Percentiles rank a stretch among this genome's conserved stretches.
Conservation (phyloP, 2,113 vertebrate genomes). For the Actinemys pallida region DNA sequence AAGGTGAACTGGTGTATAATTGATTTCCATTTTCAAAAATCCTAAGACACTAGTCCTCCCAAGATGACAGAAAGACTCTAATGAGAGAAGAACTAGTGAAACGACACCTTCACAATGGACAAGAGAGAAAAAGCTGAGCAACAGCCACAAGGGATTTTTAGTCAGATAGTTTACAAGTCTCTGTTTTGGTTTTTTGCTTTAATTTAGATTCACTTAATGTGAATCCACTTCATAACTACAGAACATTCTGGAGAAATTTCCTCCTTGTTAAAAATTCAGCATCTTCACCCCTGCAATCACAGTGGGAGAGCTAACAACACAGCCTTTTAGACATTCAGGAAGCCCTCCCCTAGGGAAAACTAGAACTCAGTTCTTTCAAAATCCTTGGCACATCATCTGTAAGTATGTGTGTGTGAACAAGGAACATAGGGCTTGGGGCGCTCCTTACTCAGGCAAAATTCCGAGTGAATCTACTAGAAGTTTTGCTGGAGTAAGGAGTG, state of each 20-base stretch:
- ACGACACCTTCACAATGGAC: background rate
- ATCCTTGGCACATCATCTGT: background rate
- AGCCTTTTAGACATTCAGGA: background rate
- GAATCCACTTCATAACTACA: background rate
- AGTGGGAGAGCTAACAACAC: background rate
- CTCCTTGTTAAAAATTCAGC: background rate
- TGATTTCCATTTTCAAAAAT: background rate
- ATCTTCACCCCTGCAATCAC: background rate
- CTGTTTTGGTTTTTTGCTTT: background rate
- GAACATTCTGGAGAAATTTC: background rate
- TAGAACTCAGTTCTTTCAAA: background rate
- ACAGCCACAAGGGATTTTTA: background rate
- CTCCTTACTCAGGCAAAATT: background rate
- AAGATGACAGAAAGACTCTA: background rate
- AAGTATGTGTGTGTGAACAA: background rate
- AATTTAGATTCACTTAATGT: background rate
- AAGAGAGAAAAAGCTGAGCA: background rate
- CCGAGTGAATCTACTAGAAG: background rate
- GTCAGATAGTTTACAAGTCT: background rate
- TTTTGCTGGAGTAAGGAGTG: background rate
- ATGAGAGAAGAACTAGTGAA: background rate
- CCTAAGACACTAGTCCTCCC: fast-evolving
- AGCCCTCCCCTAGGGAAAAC: background rate
- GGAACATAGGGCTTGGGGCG: background rate
- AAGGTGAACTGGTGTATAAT: background rate